Percentiles rank a stretch among this genome's conserved stretches.
Evolutionary conservation across 2,888 invertebrate species (phyloP).

Genomic region (Chymomyza procnemis): DNA sequence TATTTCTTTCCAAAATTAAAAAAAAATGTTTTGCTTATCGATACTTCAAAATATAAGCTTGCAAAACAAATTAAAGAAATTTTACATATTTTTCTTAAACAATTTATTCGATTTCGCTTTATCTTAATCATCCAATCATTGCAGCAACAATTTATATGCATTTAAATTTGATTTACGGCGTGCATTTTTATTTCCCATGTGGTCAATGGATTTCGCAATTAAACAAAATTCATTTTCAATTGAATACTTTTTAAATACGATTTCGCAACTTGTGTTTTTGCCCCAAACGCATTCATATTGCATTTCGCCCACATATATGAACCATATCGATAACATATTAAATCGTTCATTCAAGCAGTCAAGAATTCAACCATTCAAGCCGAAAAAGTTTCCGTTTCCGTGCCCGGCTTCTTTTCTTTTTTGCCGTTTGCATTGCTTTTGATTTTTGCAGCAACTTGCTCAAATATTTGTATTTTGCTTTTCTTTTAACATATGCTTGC

Average conservation of each 20-base stretch:
- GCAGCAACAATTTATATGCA: not conserved
- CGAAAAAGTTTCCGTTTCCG: not conserved
- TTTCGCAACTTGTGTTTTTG: not conserved
- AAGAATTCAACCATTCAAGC: not conserved
- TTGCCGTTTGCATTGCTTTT: not conserved
- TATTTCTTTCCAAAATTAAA: no score
- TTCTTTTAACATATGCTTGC: not conserved
- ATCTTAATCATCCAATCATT: not conserved
- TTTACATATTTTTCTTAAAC: no score
- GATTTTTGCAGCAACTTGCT: not conserved
- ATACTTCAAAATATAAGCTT: no score
- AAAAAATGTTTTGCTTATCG: no score
- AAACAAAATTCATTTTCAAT: conserved; percentile 20
- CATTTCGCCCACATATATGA: not conserved
- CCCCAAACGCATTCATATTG: not conserved
- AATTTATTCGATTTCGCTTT: no score
- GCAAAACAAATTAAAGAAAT: no score
- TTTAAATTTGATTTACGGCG: not conserved
- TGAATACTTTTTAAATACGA: conserved; percentile 13
- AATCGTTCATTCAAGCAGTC: not conserved
- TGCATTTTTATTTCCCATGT: no score
- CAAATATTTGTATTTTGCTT: not conserved
- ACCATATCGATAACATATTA: not conserved
- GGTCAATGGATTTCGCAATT: conserved; percentile 2
- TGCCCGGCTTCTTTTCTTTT: not conserved